Percentiles rank a stretch among this genome's conserved stretches.
Conservation (phyloP, 1,140 invertebrate genomes). For the Lepidurus arcticus region DNA sequence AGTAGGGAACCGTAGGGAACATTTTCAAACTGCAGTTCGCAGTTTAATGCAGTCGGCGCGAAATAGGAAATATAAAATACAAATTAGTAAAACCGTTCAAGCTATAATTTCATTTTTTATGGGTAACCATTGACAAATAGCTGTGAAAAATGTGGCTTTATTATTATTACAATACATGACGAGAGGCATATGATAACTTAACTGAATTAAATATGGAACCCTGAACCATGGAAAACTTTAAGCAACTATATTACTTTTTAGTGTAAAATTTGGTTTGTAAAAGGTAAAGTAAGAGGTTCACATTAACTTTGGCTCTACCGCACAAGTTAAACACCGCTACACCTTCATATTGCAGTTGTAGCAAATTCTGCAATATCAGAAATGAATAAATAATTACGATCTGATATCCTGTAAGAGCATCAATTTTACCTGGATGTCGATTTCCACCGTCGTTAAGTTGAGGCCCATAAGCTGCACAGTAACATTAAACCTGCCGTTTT, state of each 20-base stretch:
- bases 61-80: too few relatives aligned
- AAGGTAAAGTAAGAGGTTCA: conserved; percentile 68
- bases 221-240: too few relatives aligned
- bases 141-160: too few relatives aligned
- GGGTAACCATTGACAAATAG: too few relatives aligned
- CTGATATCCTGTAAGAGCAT: not conserved
- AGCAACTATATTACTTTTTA: conserved; percentile 43
- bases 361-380: conserved; percentile 55
- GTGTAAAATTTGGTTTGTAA: conserved; percentile 74
- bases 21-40: too few relatives aligned
- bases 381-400: conserved; percentile 34
- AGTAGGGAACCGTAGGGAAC: too few relatives aligned
- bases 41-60: too few relatives aligned
- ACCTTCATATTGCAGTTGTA: conserved; percentile 73
- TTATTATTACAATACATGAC: too few relatives aligned
- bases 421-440: conserved; percentile 54
- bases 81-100: too few relatives aligned
- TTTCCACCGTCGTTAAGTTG: conserved; percentile 66
- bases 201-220: too few relatives aligned
- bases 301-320: conserved; percentile 69
- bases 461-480: conserved; percentile 75
- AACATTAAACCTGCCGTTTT: conserved; percentile 63
- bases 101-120: too few relatives aligned
- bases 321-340: conserved; percentile 72
- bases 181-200: too few relatives aligned